Conservation (phyloP, 2,888 invertebrate genomes). For the Sialis lutaria region DNA sequence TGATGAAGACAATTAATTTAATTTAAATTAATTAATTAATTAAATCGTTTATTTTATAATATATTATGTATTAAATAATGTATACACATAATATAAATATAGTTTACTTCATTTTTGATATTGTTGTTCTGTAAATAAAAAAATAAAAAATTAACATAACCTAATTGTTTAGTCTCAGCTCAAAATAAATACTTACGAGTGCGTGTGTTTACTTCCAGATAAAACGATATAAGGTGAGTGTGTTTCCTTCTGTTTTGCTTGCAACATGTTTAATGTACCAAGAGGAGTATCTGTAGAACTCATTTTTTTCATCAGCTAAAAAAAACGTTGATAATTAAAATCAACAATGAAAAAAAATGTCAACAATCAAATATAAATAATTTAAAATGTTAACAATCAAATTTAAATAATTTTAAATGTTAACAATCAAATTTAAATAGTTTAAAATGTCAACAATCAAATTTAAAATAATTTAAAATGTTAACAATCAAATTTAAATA, state of each 20-base stretch:
- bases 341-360: no score
- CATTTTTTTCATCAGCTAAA: slow-evolving; percentile 87
- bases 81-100: not conserved
- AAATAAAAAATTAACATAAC: slow-evolving; percentile 5
- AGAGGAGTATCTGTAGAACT: slow-evolving; percentile 95
- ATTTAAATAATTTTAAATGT: slow-evolving; percentile 1
- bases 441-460: no score
- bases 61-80: not conserved
- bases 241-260: slow-evolving; percentile 90
- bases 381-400: slow-evolving; percentile 1
- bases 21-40: not conserved
- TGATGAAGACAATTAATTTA: not conserved
- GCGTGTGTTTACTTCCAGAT: slow-evolving; percentile 67
- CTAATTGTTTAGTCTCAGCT: not conserved
- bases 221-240: slow-evolving; percentile 85
- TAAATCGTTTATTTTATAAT: not conserved
- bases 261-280: slow-evolving; percentile 82
- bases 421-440: not conserved
- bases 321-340: slow-evolving; percentile 7
- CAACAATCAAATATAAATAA: slow-evolving; percentile 4
- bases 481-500: not conserved
- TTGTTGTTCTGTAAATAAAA: slow-evolving; percentile 22
- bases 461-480: no score
- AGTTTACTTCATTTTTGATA: slow-evolving; percentile 25
- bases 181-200: slow-evolving; percentile 23